Evolutionary conservation across 1,140 invertebrate species (phyloP), one percentile per base, ranked within the genome.

Genomic region (Procambarus clarkii): DNA sequence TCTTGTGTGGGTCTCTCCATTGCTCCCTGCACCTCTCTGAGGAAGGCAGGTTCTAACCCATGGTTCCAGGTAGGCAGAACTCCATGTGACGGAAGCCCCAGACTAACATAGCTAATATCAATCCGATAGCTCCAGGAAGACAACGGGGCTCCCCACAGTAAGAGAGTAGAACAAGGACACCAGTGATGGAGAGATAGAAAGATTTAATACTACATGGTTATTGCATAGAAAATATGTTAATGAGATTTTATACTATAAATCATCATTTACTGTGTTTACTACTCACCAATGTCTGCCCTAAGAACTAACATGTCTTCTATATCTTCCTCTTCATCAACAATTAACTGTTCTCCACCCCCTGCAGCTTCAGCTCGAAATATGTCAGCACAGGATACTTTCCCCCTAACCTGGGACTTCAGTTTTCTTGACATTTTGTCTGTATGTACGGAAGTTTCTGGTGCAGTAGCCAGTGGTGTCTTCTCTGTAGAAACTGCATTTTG

Each of bases 301-400:
- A 92, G 81, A 46, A 74, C 91, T 74, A 86, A 83, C 77, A 90
- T 76, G 24, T 89, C 82, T 45, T 89, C 83, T 34, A 86, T 60
- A 13, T 92, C 86, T 58, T 86, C 86, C 24, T 88, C 87, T 71
- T 92, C 92, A 48, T 93, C 92, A 4, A 90, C 91, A 48, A 84
- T 84, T 69, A 69, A 58, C 18, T 58, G 58, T 34, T 81, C 88
- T 21, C 58, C 81, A 24, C 77, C 81, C 5, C 82, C 82, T 48
- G 34, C 89, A 45, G 86, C 87, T 54, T 92, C 92, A 15, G 90
- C 91, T 24, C 86, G 80, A 44, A 91, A 91, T n/a, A 88, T 90
- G 64, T 88, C 85, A 15, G 87, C 91, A 21, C 77, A 87, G 7
- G 89, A 85, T 9, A 91, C 83, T 78, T 92, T 86, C 1, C 64